Percentiles rank a stretch among this genome's conserved stretches.
Evolutionary conservation across 2,113 vertebrate genomes (phyloP).

Genomic region (Proterorhinus semilunaris): DNA sequence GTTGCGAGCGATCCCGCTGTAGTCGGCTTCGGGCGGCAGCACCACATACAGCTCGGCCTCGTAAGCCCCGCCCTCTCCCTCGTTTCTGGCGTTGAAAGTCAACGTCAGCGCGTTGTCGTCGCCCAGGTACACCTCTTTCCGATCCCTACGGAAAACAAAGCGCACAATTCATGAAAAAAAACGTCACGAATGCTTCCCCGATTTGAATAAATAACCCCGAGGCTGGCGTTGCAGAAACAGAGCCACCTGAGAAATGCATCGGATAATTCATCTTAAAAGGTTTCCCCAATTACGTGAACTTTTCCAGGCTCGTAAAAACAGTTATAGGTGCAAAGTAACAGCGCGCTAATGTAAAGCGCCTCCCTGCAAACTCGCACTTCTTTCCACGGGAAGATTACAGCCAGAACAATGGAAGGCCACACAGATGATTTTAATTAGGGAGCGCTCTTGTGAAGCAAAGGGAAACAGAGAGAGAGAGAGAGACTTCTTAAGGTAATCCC

Average conservation of each 20-base stretch:
- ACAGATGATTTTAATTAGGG: constrained; percentile 74
- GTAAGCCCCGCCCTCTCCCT: constrained; percentile 89
- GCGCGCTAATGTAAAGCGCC: constrained; percentile 35
- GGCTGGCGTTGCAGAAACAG: background rate
- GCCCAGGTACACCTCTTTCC: constrained; percentile 82
- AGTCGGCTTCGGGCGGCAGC: constrained; percentile 85
- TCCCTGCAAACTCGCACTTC: constrained; percentile 36
- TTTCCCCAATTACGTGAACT: background rate
- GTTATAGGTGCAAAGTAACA: constrained; percentile 50
- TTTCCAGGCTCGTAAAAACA: constrained; percentile 9
- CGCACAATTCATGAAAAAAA: constrained; percentile 5
- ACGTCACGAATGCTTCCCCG: background rate
- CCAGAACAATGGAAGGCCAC: constrained; percentile 62
- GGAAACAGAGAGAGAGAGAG: constrained; percentile 15
- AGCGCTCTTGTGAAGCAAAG: constrained; percentile 42
- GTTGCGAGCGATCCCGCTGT: constrained; percentile 85
- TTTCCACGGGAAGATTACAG: constrained; percentile 23
- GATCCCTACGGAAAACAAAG: constrained; percentile 75
- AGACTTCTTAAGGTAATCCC: constrained; percentile 38
- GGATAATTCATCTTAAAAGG: constrained; percentile 34
- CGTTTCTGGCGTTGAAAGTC: constrained; percentile 84
- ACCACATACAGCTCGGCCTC: constrained; percentile 88
- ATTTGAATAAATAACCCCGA: constrained; percentile 8
- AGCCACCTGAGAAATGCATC: constrained; percentile 8
- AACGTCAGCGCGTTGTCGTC: constrained; percentile 86